Percentiles rank a stretch among this genome's conserved stretches.
Conservation (phyloP, 2,113 vertebrate species). For the Lepus americanus region DNA sequence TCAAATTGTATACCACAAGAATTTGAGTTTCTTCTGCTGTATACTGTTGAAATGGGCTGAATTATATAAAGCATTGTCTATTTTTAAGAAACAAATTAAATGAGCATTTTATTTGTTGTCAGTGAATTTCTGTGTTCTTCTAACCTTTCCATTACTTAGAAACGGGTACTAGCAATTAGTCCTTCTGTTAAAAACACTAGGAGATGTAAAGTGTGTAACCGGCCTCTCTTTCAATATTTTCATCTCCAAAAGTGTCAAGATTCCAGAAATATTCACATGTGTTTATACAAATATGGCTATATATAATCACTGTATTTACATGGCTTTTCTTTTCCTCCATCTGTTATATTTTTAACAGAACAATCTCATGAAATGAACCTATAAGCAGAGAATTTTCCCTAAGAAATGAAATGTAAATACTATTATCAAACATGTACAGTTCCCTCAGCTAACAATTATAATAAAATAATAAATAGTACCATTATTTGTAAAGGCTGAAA, state of each 20-base stretch:
- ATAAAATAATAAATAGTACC: background rate
- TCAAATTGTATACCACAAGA: background rate
- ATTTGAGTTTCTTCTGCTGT: background rate
- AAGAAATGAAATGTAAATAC: background rate
- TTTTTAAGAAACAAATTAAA: constrained; percentile 18
- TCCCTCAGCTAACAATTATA: background rate
- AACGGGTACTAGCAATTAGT: background rate
- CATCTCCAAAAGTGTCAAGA: background rate
- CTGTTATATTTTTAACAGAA: background rate
- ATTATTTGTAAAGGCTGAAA: background rate
- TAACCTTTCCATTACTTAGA: background rate
- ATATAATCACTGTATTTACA: background rate
- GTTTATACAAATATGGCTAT: background rate
- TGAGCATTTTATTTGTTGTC: background rate
- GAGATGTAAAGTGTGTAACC: background rate
- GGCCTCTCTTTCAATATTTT: constrained; percentile 32
- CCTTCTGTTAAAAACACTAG: background rate
- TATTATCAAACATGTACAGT: background rate
- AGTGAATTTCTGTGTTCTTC: background rate
- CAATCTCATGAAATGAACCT: background rate
- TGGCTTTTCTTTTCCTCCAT: background rate
- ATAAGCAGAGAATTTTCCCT: background rate
- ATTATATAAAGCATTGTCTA: background rate
- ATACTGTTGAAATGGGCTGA: background rate
- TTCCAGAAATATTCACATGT: background rate